Evolutionary conservation across 2,113 vertebrate genomes (phyloP), one percentile per base, ranked within the genome.

Genomic region (Baryphthengus martii): DNA sequence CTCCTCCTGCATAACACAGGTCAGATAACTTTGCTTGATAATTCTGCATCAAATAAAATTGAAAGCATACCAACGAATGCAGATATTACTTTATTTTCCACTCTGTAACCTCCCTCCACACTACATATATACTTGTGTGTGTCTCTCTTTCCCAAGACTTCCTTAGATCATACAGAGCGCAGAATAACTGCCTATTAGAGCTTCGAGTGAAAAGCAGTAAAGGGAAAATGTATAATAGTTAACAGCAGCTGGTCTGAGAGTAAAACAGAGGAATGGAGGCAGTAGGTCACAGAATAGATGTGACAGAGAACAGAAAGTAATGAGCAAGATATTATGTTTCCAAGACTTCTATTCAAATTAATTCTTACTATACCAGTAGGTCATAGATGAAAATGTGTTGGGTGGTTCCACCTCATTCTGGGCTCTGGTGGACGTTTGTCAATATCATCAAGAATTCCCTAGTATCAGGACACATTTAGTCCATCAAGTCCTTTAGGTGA

Each of bases 231-330:
- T 95, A 62, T 71, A 68, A 93, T 91, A 94, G 81, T 96, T 97
- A 97, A 93, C 11, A 49, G 49, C 91, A 93, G 87, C 96, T 92
- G 73, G 90, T 93, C 78, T 0, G 1, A 97, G 93, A 96, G 94
- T 97, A 97, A 97, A 97, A 92, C 80, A 88, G 92, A 97, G 93
- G 92, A 97, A 96, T 4, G 65, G 83, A 95, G 96, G 59, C 77
- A 95, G 89, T 89, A 95, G 93, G 96, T 96, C 97, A 95, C 56
- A 92, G 94, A 94, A 96, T 75, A 95, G 78, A 97, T 96, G 85
- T 81, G 35, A 89, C 85, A 96, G 95, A 92, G 84, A 94, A 90
- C 40, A 93, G 93, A 93, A 96, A 90, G 92, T 93, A 97, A 97
- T 95, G 95, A 97, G 90, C 81, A 95, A 88, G 75, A 42, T 81